Evolutionary conservation across 1,140 invertebrate genomes (phyloP), one percentile per base, ranked within the genome.

Genomic region (Polyergus mexicanus): DNA sequence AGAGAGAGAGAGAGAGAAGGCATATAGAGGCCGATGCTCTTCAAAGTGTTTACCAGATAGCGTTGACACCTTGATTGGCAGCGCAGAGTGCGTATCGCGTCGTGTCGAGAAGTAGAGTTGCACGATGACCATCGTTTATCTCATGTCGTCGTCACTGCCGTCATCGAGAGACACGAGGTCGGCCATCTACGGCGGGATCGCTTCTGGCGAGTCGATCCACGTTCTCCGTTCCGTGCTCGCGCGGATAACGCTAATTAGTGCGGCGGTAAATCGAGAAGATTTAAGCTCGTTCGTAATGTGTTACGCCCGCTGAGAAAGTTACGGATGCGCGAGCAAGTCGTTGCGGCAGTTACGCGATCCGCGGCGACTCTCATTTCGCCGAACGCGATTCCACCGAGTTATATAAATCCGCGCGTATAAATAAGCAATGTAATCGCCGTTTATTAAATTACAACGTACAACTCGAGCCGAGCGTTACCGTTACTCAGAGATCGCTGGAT

Each of bases 11-110:
- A 87, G 8, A 75, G 28, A 63, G 22, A 74, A 56, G 28, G 75
- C 10, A 32, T 44, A 22, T 19, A 6, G 16, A 77, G 72, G 35
- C 56, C 86, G 66, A 86, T 47, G 69, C 58, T 63, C 77, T 60
- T 76, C 47, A 71, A 77, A 86, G 66, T 69, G 78, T 68, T 74
- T 28, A 54, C 77, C 80, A 91, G 91, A 93, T 92, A 92, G 87
- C 92, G 90, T 91, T 91, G 90, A 91, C 91, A 92, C 86, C 66
- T 92, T 93, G 92, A 94, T 93, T 92, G 92, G 86, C 89, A 92
- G 89, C 68, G 41, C 78, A 68, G 81, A 84, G 74, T 89, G 84
- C 81, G 80, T 88, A 89, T 90, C 87, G 62, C 62, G 16, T 62
- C 16, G 56, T 32, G 78, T n/a, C 47, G 58, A 69, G 75, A 80